These are phyloP conservation scores for Galagoides demidoff DNA, from an alignment of 2,797 vertebrate species.

Conservation along the genomic window DNA sequence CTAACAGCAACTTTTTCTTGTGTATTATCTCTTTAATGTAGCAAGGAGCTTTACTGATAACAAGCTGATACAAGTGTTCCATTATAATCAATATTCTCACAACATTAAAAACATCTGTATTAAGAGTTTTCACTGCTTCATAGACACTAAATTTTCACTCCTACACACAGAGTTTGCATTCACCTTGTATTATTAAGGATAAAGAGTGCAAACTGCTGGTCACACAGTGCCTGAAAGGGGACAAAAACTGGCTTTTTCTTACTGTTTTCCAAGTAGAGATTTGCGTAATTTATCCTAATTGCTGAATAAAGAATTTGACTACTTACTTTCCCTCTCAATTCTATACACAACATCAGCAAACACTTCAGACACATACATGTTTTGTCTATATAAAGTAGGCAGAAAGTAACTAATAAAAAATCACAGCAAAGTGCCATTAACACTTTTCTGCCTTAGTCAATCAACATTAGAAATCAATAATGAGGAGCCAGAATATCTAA, in stretches of 20 bases:
- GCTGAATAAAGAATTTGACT: constrained; percentile 39
- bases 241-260: background rate
- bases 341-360: constrained; percentile 5
- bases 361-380: background rate
- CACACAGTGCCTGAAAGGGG: background rate
- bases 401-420: constrained; percentile 47
- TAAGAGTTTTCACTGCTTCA: background rate
- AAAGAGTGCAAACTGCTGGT: background rate
- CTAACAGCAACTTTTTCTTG: background rate
- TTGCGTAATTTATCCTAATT: background rate
- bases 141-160: background rate
- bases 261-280: background rate
- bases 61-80: background rate
- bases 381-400: constrained; percentile 8
- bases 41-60: constrained; percentile 23
- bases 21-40: background rate
- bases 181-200: background rate
- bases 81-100: constrained; percentile 8
- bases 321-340: constrained; percentile 21
- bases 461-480: constrained; percentile 41
- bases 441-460: constrained; percentile 15
- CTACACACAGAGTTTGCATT: background rate
- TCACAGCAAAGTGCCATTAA: background rate
- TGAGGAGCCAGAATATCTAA: background rate
- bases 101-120: background rate